phyloP scores from a whole-genome alignment of 2,797 vertebrate genomes.

The Muraenolepis orangiensis region DNA sequence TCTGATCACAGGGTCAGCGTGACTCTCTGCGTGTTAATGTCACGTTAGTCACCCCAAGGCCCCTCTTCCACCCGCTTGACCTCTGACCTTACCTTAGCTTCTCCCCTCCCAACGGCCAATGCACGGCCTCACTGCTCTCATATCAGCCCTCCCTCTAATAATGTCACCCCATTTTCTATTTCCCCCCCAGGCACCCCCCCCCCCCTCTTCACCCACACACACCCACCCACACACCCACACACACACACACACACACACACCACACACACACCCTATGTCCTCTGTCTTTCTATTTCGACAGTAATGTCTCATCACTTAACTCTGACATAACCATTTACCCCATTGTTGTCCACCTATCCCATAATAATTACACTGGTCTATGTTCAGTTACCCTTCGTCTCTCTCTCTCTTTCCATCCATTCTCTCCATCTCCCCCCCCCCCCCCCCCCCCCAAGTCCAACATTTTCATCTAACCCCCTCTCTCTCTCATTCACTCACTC shows the following conservation, averaged over 20 bases:
- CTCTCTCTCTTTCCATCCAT: not conserved
- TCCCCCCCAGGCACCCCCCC: not conserved
- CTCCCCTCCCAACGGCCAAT: too few relatives aligned
- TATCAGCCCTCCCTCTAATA: not conserved
- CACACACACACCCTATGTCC: not conserved
- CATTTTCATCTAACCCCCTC: too few relatives aligned
- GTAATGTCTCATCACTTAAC: not conserved
- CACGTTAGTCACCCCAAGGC: not conserved
- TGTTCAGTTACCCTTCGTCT: not conserved
- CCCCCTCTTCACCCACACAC: not conserved
- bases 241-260: not conserved
- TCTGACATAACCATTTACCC: too few relatives aligned
- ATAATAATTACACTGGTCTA: not conserved
- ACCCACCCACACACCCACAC: too few relatives aligned
- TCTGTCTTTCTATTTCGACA: not conserved
- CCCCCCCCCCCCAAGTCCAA: not conserved
- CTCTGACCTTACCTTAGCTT: not conserved
- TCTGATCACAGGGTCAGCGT: not conserved
- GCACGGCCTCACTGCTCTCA: not conserved
- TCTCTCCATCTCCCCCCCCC: not conserved
- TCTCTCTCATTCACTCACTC: conserved; percentile 7
- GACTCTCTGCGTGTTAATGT: not conserved
- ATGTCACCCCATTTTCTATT: not conserved
- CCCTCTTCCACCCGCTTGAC: not conserved
- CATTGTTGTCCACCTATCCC: not conserved